Conservation (phyloP, 2,888 invertebrate genomes). For the Cephus sareptanus region DNA sequence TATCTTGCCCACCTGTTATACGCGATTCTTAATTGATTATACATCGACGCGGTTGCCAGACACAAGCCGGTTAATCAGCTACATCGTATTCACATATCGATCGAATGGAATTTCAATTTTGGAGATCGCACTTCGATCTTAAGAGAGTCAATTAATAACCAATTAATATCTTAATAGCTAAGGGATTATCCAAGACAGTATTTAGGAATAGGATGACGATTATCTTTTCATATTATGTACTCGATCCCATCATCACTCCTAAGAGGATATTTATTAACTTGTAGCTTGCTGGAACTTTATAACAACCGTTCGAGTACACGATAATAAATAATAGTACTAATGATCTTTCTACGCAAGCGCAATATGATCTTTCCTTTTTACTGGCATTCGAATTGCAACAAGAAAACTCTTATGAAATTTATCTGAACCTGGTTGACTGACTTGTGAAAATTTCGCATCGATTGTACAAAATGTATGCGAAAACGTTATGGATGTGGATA, state of each 20-base stretch:
- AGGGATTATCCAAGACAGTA: not conserved
- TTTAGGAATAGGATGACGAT: not conserved
- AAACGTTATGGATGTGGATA: not conserved
- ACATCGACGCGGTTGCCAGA: not conserved
- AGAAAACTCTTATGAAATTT: not conserved
- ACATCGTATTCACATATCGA: not conserved
- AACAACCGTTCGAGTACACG: not conserved
- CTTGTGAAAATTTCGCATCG: not conserved
- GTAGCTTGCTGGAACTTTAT: not conserved
- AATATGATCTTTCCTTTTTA: not conserved
- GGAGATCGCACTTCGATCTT: no score
- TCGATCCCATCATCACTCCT: not conserved
- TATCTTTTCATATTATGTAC: not conserved
- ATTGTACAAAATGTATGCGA: not conserved
- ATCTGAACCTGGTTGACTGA: not conserved
- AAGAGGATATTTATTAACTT: not conserved
- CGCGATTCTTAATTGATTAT: constrained; percentile 14
- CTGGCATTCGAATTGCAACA: not conserved
- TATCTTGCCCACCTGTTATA: constrained; percentile 10
- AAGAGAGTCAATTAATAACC: not conserved
- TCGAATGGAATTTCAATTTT: not conserved
- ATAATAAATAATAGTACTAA: not conserved
- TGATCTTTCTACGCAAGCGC: not conserved
- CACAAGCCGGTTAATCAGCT: not conserved
- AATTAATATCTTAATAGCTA: not conserved